These are phyloP conservation scores for Euphonia xanthogaster DNA, from an alignment of 2,797 vertebrate genomes.

Conservation along the genomic window DNA sequence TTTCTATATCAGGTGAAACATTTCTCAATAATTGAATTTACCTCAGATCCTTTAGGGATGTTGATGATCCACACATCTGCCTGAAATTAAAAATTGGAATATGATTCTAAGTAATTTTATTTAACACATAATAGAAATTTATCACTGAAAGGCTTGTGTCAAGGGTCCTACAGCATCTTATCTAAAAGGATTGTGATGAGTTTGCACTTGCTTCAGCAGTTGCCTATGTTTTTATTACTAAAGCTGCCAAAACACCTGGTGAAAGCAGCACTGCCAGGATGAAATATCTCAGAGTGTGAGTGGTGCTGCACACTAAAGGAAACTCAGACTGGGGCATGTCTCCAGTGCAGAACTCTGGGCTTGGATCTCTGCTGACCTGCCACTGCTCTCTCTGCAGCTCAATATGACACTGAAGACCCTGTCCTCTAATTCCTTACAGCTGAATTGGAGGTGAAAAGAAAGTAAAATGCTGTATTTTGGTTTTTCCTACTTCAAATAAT, in stretches of 20 bases:
- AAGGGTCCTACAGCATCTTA: constrained; percentile 13
- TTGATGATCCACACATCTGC: constrained; percentile 39
- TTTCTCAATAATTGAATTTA: constrained; percentile 53
- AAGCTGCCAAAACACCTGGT: neutral
- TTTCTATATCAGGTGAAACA: constrained; percentile 38
- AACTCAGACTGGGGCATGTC: neutral
- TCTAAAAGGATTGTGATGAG: constrained; percentile 48
- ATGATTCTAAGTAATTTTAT: constrained; percentile 44
- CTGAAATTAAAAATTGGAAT: constrained; percentile 50
- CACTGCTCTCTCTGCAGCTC: neutral
- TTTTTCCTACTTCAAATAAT: neutral
- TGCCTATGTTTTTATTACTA: constrained; percentile 4
- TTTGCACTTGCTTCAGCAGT: constrained; percentile 49
- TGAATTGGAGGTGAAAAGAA: neutral
- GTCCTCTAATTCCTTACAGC: neutral
- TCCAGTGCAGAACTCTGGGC: neutral
- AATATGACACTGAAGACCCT: neutral
- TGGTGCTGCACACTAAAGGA: neutral
- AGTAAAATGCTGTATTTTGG: neutral
- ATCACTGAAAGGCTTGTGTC: constrained; percentile 10
- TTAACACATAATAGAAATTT: constrained; percentile 33
- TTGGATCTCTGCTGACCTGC: neutral
- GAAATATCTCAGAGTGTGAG: neutral
- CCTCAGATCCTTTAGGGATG: constrained; percentile 48
- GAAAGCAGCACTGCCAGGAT: neutral